These are phyloP conservation scores for Goniozus legneri DNA, from an alignment of 1,140 invertebrate species.

Conservation along the genomic window DNA sequence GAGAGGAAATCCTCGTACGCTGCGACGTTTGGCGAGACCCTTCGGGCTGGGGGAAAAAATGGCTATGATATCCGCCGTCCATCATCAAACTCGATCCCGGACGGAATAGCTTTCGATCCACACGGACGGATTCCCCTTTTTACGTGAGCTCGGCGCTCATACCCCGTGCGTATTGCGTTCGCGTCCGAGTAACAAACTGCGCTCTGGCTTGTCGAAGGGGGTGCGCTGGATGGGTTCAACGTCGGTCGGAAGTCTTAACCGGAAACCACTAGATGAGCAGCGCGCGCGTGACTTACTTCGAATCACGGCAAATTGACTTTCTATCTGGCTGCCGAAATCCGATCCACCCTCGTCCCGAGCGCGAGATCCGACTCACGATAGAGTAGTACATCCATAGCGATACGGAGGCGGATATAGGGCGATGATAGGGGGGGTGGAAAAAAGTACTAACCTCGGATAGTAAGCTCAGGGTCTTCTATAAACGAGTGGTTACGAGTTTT, in stretches of 20 bases:
- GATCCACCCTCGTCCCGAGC: constrained; percentile 12
- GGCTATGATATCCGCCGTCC: too few relatives aligned
- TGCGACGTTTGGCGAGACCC: too few relatives aligned
- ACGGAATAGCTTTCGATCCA: not conserved
- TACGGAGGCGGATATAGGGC: too few relatives aligned
- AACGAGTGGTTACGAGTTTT: too few relatives aligned
- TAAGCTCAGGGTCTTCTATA: too few relatives aligned
- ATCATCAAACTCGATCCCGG: not conserved
- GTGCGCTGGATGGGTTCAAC: constrained; percentile 37
- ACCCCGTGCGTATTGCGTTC: constrained; percentile 18
- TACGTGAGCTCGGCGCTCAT: not conserved
- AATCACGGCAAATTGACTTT: constrained; percentile 48
- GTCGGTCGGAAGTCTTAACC: constrained; percentile 44
- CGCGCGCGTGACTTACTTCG: constrained; percentile 45
- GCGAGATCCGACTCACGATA: too few relatives aligned
- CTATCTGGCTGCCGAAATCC: constrained; percentile 32
- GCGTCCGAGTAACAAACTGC: constrained; percentile 35
- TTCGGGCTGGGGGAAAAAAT: too few relatives aligned
- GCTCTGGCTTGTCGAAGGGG: not conserved
- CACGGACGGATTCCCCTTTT: not conserved
- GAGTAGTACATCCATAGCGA: too few relatives aligned
- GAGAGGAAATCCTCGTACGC: too few relatives aligned
- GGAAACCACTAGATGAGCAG: constrained; percentile 43
- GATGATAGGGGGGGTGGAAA: too few relatives aligned
- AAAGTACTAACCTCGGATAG: too few relatives aligned